Evolutionary conservation across 2,797 vertebrate species (phyloP), one percentile per base, ranked within the genome.

Genomic region (Lepus oiostolus): DNA sequence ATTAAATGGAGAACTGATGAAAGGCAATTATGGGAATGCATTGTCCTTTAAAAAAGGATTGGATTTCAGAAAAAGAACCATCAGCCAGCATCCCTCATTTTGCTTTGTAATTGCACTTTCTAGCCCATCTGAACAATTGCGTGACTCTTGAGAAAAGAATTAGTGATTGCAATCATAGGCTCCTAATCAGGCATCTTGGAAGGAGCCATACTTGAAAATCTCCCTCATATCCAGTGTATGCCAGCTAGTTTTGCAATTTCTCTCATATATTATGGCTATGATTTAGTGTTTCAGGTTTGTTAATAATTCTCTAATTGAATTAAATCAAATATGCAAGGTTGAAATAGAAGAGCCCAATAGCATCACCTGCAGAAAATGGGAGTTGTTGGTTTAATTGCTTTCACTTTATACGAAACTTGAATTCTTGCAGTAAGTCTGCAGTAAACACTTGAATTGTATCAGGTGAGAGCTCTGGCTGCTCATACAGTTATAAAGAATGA

Each of bases 161-260:
- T 98, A 98, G 98, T 98, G 97, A 98, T 98, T 98, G 98, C 98
- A 98, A 98, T 98, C 97, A 98, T 94, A 97, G 96, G 35, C 95
- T 96, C 94, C 97, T 98, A 98, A 98, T 98, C 98, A 98, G 96
- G 96, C 76, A 3, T 97, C 97, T 96, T 98, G 81, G 96, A 94
- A 68, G 95, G 82, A 98, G 95, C 92, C 85, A 42, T 96, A 97
- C 97, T 97, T 97, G 97, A 98, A 98, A 98, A 97, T 96, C 84
- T 85, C 96, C 47, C 88, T 92, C 17, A 2, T 94, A 85, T 26
- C 88, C 85, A 94, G 94, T 88, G 95, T 95, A 87, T 93, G 96
- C 97, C 96, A 95, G 82, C 92, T 0, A 24, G 84, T 81, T 96
- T 50, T 93, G 35, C 38, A 80, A 88, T 97, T 97, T 96, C 76